Conservation (phyloP, 2,888 invertebrate species). For the Scaptomyza tumidula region DNA sequence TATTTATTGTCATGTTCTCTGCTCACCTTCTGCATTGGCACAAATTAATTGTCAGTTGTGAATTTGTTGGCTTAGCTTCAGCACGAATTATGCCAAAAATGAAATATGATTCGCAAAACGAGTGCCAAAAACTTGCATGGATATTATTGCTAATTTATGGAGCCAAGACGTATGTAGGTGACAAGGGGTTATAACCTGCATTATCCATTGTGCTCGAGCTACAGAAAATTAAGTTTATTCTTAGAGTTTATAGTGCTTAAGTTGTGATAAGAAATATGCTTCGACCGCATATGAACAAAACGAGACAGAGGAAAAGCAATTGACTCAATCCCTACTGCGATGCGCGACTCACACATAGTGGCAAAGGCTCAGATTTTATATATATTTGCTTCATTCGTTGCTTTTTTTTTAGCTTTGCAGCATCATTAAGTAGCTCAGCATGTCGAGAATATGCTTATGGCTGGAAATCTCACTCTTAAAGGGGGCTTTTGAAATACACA, state of each 20-base stretch:
- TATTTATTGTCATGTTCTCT: background rate
- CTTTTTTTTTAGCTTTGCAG: constrained; percentile 49
- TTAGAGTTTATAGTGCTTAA: background rate
- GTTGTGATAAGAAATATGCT: background rate
- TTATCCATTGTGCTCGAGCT: constrained; percentile 1
- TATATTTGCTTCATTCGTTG: constrained; percentile 35
- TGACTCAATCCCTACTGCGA: background rate
- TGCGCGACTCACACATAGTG: constrained; percentile 38
- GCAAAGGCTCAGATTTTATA: constrained; percentile 35
- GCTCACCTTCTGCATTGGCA: background rate
- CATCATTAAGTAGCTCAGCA: constrained; percentile 69
- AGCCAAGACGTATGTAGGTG: too few species aligned
- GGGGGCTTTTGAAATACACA: constrained; percentile 4
- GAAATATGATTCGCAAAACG: background rate
- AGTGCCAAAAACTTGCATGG: background rate
- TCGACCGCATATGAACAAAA: background rate
- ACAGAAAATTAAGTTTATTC: background rate
- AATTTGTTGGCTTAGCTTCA: constrained; percentile 1
- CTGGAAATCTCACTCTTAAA: constrained; percentile 9
- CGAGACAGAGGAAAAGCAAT: constrained; percentile 2
- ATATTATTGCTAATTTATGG: background rate
- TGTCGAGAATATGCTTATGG: constrained; percentile 62
- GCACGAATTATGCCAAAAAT: background rate
- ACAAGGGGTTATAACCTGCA: background rate
- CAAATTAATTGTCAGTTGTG: background rate